Evolutionary conservation across 35 echinoderm and acorn worm species (phyloP), one percentile per base, ranked within the genome.

Genomic region (Amphiura filiformis): DNA sequence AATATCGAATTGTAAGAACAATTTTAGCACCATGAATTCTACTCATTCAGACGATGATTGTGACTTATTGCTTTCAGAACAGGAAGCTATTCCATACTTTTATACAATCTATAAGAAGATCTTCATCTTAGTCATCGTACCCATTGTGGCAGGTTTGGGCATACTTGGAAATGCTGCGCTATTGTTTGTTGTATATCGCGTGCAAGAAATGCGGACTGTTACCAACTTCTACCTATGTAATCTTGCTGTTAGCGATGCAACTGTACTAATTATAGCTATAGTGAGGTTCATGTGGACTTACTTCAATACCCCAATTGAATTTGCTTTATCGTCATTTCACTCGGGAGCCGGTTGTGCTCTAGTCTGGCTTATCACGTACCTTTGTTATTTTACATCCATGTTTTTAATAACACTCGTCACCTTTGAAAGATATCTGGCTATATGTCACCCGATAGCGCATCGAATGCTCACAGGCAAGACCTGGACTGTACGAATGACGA

Each of bases 371-470:
- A 3, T 70, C 1, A 70, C 61, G 4, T 70, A 70, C 28, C 2
- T 13, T 61, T 47, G 49, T n/a, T 84, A 84, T 61, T 64, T 84
- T 84, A 36, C 82, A 26, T 61, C 82, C 9, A 32, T 70, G 31
- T 7, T 37, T 64, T 31, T 84, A 0, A 20, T 84, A 15, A 84
- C 82, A 20, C n/a, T 84, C 30, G 56, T 84, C 31, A 20, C 82
- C 14, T 84, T 70, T 36, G 82, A 84, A 37, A 61, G 82, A 36
- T 84, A 84, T 35, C 56, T 84, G 1, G 82, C 82, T 15, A 33
- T 84, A 12, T 84, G 82, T 37, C 56, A 84, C 35, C 82, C 82
- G 11, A 17, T 84, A 5, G 65, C 22, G 20, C 82, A 84, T 70
- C 82, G 30, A 1, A 70, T 13, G 3, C 32, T 65, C 0, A 33